Conservation (phyloP, 2,888 invertebrate species). For the Rhorus exstirpatorius region DNA sequence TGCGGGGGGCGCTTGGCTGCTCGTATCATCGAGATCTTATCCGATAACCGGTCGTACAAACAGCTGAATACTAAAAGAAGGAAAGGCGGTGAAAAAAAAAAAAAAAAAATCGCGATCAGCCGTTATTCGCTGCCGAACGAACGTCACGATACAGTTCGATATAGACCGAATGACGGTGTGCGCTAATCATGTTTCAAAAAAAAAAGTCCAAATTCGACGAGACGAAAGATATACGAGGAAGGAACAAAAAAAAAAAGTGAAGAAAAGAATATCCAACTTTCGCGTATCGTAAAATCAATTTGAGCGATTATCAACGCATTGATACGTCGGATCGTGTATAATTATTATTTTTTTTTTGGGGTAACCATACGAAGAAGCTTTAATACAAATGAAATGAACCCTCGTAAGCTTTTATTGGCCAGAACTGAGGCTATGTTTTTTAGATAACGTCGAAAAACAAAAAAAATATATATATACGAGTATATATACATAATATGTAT, state of each 20-base stretch:
- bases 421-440: slow-evolving; percentile 65
- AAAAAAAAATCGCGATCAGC: slow-evolving; percentile 51
- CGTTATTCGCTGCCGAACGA: slow-evolving; percentile 48
- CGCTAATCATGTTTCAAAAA: slow-evolving; percentile 30
- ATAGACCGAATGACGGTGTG: not conserved
- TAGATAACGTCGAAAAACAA: slow-evolving; percentile 57
- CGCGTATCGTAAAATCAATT: slow-evolving; percentile 67
- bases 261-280: slow-evolving; percentile 65
- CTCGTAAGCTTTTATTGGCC: slow-evolving; percentile 70
- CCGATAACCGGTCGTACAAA: slow-evolving; percentile 42
- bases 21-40: slow-evolving; percentile 29
- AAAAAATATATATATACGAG: not conserved
- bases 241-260: too few species aligned
- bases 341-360: slow-evolving; percentile 77
- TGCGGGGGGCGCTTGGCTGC: slow-evolving; percentile 22
- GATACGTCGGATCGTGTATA: slow-evolving; percentile 69
- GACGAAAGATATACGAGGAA: slow-evolving; percentile 51
- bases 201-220: slow-evolving; percentile 27
- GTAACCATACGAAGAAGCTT: slow-evolving; percentile 74
- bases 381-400: slow-evolving; percentile 71
- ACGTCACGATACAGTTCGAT: slow-evolving; percentile 59
- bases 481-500: too few species aligned
- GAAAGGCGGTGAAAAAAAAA: too few species aligned
- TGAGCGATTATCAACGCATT: slow-evolving; percentile 69
- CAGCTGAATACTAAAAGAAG: slow-evolving; percentile 20